These are phyloP conservation scores for Sarcophaga bullata DNA, from an alignment of 1,140 invertebrate species.

Conservation along the genomic window DNA sequence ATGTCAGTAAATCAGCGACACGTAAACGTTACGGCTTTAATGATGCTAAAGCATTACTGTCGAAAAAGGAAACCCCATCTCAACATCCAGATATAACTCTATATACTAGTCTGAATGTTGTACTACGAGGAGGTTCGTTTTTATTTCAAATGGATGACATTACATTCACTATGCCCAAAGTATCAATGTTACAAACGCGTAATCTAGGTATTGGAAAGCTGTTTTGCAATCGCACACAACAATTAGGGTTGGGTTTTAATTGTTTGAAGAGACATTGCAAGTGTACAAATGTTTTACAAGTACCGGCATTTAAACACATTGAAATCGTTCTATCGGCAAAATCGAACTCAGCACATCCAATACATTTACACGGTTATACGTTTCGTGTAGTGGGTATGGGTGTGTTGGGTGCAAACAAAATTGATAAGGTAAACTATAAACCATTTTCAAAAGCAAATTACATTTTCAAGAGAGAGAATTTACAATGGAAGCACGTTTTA, in stretches of 20 bases:
- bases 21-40: slow-evolving; percentile 47
- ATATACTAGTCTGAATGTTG: slow-evolving; percentile 59
- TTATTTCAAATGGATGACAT: slow-evolving; percentile 64
- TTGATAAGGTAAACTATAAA: slow-evolving; percentile 45
- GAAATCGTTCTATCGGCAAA: slow-evolving; percentile 59
- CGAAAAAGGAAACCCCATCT: slow-evolving; percentile 43
- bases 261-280: slow-evolving; percentile 55
- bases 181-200: slow-evolving; percentile 60
- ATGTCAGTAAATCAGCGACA: slow-evolving; percentile 28
- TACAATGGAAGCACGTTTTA: not conserved
- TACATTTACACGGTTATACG: slow-evolving; percentile 62
- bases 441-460: not conserved
- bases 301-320: slow-evolving; percentile 58
- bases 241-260: slow-evolving; percentile 55
- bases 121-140: slow-evolving; percentile 50
- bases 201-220: slow-evolving; percentile 57
- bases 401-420: slow-evolving; percentile 54
- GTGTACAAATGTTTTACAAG: slow-evolving; percentile 62
- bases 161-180: slow-evolving; percentile 57
- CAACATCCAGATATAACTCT: slow-evolving; percentile 49
- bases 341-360: slow-evolving; percentile 56
- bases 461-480: not conserved
- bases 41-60: slow-evolving; percentile 47
- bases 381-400: slow-evolving; percentile 63
- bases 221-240: slow-evolving; percentile 60